These are phyloP conservation scores for Crotophaga sulcirostris DNA, from an alignment of 2,113 vertebrate genomes.

Conservation along the genomic window DNA sequence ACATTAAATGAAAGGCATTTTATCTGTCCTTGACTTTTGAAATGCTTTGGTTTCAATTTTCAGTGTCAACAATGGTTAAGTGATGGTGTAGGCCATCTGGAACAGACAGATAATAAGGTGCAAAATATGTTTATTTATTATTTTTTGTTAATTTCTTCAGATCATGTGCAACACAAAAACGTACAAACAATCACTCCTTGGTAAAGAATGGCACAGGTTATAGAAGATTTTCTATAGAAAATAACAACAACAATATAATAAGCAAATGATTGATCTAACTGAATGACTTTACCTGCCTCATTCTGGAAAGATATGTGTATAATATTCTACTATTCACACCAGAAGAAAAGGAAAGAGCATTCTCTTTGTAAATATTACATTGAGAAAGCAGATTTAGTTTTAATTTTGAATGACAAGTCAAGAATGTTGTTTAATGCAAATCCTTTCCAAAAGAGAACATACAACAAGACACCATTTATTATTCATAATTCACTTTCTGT, in stretches of 20 bases:
- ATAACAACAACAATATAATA: background rate
- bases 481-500: constrained; percentile 44
- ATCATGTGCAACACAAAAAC: background rate
- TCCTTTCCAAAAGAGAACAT: constrained; percentile 44
- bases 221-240: background rate
- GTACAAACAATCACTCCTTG: background rate
- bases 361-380: constrained; percentile 63
- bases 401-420: constrained; percentile 66
- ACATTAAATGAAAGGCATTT: background rate
- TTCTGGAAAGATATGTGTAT: background rate
- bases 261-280: background rate
- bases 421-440: constrained; percentile 50
- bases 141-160: background rate
- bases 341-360: constrained; percentile 10
- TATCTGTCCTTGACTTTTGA: background rate
- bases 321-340: background rate
- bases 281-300: background rate
- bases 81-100: background rate
- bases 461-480: constrained; percentile 39
- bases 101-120: background rate
- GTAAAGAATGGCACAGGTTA: constrained; percentile 7
- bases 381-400: constrained; percentile 50
- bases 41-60: background rate
- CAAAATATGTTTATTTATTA: background rate
- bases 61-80: background rate